These are phyloP conservation scores for Leptoteleia sp. DNA, from an alignment of 1,140 invertebrate genomes.

Conservation along the genomic window DNA sequence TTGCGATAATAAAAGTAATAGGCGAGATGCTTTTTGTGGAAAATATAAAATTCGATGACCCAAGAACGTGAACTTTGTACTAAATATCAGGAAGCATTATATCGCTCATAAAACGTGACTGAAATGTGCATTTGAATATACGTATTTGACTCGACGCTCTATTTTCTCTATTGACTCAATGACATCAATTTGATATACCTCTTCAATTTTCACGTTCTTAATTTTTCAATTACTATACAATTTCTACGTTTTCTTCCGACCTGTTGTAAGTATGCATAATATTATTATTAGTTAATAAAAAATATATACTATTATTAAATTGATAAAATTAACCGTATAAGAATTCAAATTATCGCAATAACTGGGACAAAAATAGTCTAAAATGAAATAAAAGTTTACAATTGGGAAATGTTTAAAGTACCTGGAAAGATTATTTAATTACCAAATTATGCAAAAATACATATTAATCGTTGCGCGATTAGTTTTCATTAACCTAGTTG, in stretches of 20 bases:
- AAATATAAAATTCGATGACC: conserved; percentile 52
- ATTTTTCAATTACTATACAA: too few relatives aligned
- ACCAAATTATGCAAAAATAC: conserved; percentile 50
- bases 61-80: conserved; percentile 50
- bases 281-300: too few relatives aligned
- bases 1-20: conserved; percentile 43
- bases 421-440: conserved; percentile 60
- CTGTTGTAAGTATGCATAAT: too few relatives aligned
- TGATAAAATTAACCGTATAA: too few relatives aligned
- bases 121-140: conserved; percentile 29
- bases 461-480: conserved; percentile 32
- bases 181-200: conserved; percentile 15
- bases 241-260: too few relatives aligned
- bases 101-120: conserved; percentile 33
- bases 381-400: too few relatives aligned
- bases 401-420: too few relatives aligned
- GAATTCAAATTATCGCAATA: conserved; percentile 4
- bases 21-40: conserved; percentile 26
- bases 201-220: conserved; percentile 3
- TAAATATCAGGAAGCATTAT: conserved; percentile 38
- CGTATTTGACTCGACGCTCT: conserved; percentile 17
- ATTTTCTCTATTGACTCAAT: conserved; percentile 21
- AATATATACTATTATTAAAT: too few relatives aligned
- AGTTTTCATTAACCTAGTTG: conserved; percentile 64
- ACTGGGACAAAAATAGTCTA: conserved; percentile 1